Percentiles rank a stretch among this genome's conserved stretches.
These are phyloP conservation scores for Hydractinia symbiolongicarpus DNA, from an alignment of 30 jellyfish, hydroid and myxozoan genomes.

Conservation along the genomic window DNA sequence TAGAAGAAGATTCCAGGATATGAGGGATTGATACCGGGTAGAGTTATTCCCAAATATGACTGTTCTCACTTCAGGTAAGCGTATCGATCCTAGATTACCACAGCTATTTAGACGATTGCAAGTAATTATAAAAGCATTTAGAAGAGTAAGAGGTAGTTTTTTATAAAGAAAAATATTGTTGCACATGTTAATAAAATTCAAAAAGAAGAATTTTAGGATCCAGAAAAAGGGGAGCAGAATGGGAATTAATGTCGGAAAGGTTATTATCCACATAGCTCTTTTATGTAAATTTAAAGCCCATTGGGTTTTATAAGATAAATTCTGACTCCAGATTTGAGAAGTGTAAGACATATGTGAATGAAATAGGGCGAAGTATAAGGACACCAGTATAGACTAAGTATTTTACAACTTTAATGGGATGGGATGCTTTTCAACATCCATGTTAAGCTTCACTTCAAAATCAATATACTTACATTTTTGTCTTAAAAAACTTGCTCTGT, in stretches of 20 bases:
- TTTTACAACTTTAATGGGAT: not conserved
- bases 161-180: not conserved
- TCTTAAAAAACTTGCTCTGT: too few species aligned
- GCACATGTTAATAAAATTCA: not conserved
- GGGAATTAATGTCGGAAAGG: not conserved
- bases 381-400: not conserved
- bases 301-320: not conserved
- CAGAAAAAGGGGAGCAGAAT: not conserved
- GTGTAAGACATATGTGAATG: not conserved
- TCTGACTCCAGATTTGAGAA: not conserved
- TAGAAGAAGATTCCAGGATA: not conserved
- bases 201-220: not conserved
- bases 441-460: not conserved
- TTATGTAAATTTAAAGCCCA: not conserved
- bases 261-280: not conserved
- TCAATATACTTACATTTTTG: too few species aligned
- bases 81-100: not conserved
- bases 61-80: not conserved
- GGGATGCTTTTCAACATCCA: not conserved
- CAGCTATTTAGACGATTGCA: conserved; percentile 2
- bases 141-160: not conserved
- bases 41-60: not conserved
- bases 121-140: not conserved
- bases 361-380: not conserved
- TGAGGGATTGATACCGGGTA: not conserved